Evolutionary conservation across 1,140 invertebrate genomes (phyloP), one percentile per base, ranked within the genome.

Genomic region (Hypsibius dujardini): DNA sequence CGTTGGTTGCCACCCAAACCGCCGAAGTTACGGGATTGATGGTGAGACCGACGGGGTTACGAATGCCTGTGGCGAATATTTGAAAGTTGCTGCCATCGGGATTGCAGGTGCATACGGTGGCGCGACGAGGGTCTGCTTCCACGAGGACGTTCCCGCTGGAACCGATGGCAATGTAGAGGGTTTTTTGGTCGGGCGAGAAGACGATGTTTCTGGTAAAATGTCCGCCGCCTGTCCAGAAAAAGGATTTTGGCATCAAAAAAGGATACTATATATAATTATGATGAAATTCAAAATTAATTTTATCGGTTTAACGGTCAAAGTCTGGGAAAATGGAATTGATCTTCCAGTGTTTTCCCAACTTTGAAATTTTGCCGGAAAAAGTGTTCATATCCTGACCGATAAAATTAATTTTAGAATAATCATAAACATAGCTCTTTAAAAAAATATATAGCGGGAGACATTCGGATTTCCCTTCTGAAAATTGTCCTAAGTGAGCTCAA

Each of bases 21-120:
- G 7, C 70, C 7, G 7, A 12, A 47, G 40, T 71, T 7, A 47
- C 28, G 7, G 70, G 70, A 15, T 60, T 62, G 15, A 46, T 59
- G 15, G 47, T 47, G 15, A 71, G 7, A 71, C 70, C 70, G 70
- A 69, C 70, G 7, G 70, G 70, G 69, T 71, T 71, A 47, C 70
- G 70, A 15, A 71, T 46, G 7, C 70, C 70, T 69, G 70, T 28
- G 47, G 70, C 70, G 40, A 56, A 62, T 12, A 71, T 69, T 1
- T 47, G 70, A 15, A 42, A 59, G 15, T 15, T 47, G 70, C 7
- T 69, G 7, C 45, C 69, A 15, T 59, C 56, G n/a, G 69, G 40
- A 69, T 71, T 69, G 70, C 15, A 40, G 12, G 47, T 47, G 7
- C 47, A 69, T 7, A 71, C 28, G 15, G 7, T 40, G 7, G 70